Evolutionary conservation across 2,888 invertebrate genomes (phyloP).

Genomic region (Drosophila multiciliata): DNA sequence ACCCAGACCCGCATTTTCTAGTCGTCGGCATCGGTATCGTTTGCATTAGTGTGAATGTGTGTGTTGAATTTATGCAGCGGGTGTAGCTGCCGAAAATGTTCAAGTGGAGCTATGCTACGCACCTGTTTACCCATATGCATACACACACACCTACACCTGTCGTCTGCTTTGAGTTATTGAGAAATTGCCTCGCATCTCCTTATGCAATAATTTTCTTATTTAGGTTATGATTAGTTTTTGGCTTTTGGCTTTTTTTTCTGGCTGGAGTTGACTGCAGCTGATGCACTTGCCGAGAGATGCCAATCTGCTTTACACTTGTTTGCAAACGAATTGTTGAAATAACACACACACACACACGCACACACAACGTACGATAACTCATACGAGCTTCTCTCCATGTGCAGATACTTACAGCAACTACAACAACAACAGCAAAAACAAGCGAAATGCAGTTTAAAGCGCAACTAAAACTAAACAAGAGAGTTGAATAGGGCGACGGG

Average conservation of each 20-base stretch:
- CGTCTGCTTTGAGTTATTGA: conserved; percentile 8
- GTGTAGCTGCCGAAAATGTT: conserved; percentile 44
- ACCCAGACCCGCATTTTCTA: conserved; percentile 79
- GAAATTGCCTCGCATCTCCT: conserved; percentile 1
- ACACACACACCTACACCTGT: conserved; percentile 13
- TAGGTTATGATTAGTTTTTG: conserved; percentile 45
- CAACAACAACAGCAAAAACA: conserved; percentile 46
- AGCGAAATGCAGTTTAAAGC: conserved; percentile 74
- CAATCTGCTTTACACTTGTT: conserved; percentile 51
- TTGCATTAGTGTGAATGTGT: conserved; percentile 29
- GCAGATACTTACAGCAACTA: conserved; percentile 62
- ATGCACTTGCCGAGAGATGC: conserved; percentile 21
- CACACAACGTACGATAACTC: conserved; percentile 19
- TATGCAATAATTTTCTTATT: conserved; percentile 45
- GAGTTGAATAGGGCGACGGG: conserved; percentile 34
- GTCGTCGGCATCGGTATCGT: conserved; percentile 47
- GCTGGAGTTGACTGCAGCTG: conserved; percentile 5
- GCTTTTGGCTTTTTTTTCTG: neutral
- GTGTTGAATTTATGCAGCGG: conserved; percentile 42
- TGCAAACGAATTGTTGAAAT: conserved; percentile 65
- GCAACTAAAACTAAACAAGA: conserved; percentile 77
- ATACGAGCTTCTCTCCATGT: conserved; percentile 49
- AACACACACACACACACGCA: conserved; percentile 22
- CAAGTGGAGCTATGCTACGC: conserved; percentile 54
- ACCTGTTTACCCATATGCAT: conserved; percentile 39